Evolutionary conservation across 2,888 invertebrate species (phyloP), one percentile per base, ranked within the genome.

Genomic region (Pseudolycoriella hygida): DNA sequence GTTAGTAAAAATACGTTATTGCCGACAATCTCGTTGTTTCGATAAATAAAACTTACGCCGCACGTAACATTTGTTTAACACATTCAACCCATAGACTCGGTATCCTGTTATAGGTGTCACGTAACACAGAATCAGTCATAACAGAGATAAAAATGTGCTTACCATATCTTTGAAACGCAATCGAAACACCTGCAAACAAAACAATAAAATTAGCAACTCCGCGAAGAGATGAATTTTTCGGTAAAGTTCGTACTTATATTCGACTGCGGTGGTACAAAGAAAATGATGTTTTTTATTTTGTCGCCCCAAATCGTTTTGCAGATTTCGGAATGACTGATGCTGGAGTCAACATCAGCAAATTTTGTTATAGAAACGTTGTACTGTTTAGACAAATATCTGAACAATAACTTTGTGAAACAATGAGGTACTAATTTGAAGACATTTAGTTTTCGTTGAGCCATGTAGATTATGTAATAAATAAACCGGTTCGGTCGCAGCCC

Each of bases 301-400:
- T 64, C 63, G 0, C 61, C 62, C 62, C 64, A 64, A 3, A 57
- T 45, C 1, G 62, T 56, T 40, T 58, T 53, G 39, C 62, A 59
- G 25, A 60, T 56, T 1, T 57, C 53, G 1, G 56, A 57, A 11
- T 53, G 54, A 3, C 8, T 25, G 25, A 8, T 25, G 25, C 25
- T 4, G 4, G 25, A 8, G 8, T 62, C 62, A 51, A 62, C 42
- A 17, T 8, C 42, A 8, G 25, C 56, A 42, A 64, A 59, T 49
- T 64, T 62, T 2, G 64, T 64, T 44, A 64, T 56, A 4, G 63
- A 62, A 3, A 64, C 59, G 2, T 65, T 61, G 49, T 62, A 64
- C 46, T 59, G 60, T 2, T 58, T 56, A 1, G 64, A 61, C 46
- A 64, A 64, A 38, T 61, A 62, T 47, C 64, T 64, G 0, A 64